Evolutionary conservation across 2,113 vertebrate genomes (phyloP).

Genomic region (Amblyornis subalaris): DNA sequence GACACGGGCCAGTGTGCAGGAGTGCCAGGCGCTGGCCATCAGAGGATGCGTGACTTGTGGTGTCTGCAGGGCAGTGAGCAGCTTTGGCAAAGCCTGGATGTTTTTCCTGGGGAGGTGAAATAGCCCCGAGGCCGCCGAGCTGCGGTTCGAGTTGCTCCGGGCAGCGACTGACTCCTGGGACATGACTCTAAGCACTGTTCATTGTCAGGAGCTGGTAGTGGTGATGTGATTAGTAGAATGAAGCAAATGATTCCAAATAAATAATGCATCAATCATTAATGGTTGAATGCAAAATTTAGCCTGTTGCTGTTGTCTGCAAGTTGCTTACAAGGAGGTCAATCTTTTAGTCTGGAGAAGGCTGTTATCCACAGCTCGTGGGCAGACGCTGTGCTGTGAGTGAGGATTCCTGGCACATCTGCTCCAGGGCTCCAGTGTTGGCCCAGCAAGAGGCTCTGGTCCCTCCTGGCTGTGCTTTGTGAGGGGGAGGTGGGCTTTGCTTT

Average conservation of each 20-base stretch:
- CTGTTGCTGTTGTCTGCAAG: background rate
- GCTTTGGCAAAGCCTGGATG: background rate
- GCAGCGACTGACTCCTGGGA: background rate
- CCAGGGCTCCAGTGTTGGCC: no score
- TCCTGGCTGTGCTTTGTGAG: background rate
- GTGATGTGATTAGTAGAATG: background rate
- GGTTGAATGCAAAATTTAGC: background rate
- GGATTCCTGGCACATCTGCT: no score
- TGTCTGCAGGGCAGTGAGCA: background rate
- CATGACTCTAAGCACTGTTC: background rate
- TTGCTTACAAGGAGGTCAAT: background rate
- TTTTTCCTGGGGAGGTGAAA: background rate
- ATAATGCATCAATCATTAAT: conserved; percentile 22
- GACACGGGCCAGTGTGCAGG: background rate
- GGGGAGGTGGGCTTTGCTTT: background rate
- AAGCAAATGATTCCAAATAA: background rate
- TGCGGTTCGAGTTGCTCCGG: background rate
- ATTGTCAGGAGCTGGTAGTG: background rate
- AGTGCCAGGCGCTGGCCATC: background rate
- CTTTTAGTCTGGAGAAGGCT: background rate
- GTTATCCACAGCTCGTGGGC: background rate
- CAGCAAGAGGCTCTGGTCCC: background rate
- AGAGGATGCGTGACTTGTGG: background rate
- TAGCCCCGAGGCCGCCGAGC: rapidly evolving
- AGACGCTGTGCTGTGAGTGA: rapidly evolving